phyloP scores from a whole-genome alignment of 2,113 vertebrate genomes.

The Aphelocoma coerulescens region DNA sequence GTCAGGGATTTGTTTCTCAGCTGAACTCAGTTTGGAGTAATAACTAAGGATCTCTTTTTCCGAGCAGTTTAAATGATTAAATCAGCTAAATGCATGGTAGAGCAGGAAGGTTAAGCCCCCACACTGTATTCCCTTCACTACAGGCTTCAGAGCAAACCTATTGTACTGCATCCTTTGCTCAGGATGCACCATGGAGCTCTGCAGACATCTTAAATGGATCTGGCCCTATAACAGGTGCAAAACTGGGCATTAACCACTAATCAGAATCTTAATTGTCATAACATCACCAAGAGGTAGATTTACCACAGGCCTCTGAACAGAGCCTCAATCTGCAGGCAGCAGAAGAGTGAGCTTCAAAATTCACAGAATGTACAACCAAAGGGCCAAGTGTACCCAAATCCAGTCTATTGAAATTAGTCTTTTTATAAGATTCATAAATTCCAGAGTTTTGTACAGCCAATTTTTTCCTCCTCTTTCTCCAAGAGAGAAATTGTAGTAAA shows the following conservation, averaged over 20 bases:
- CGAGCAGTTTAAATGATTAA: background rate
- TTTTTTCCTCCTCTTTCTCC: background rate
- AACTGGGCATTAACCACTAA: background rate
- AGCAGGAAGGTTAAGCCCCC: background rate
- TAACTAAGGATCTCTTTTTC: background rate
- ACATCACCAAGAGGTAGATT: slow-evolving; percentile 18
- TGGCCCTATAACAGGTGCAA: background rate
- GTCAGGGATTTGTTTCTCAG: background rate
- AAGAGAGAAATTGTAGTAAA: background rate
- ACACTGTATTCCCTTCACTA: background rate
- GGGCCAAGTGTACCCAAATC: background rate
- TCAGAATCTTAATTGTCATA: background rate
- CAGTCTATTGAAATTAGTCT: background rate
- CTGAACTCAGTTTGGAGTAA: background rate
- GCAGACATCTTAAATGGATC: background rate
- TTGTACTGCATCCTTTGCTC: background rate
- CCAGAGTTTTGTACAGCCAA: background rate
- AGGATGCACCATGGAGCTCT: background rate
- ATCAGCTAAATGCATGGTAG: background rate
- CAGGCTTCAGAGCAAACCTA: background rate
- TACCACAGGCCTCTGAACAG: background rate
- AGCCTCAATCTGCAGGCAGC: background rate
- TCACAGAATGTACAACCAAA: background rate
- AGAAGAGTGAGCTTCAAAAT: background rate
- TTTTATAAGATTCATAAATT: background rate